Evolutionary conservation across 2,888 invertebrate genomes (phyloP), one percentile per base, ranked within the genome.

Genomic region (Pilophorus perplexus): DNA sequence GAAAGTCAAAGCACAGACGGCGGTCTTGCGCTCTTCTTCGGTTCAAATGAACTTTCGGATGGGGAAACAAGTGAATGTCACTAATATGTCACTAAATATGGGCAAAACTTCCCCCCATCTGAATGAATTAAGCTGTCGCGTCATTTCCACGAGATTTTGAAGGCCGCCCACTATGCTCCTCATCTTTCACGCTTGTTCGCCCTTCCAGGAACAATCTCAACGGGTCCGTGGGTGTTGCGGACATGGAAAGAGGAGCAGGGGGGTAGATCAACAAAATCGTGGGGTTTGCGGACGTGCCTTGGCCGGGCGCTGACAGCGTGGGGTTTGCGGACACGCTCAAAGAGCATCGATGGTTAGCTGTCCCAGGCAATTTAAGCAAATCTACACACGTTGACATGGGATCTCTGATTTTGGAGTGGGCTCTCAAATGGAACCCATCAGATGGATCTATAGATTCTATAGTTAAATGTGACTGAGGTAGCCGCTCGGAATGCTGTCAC

Each of bases 371-470:
- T 54, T 54, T 2, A 37, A 12, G 14, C 28, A 54, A 28, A 2
- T 54, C 1, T 54, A 54, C 54, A 27, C 20, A 46, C 5, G 46
- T 46, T 46, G 46, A 46, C 46, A 46, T 46, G 46, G 46, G 46
- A 20, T 46, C 46, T 33, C 12, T 33, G 33, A 33, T 33, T 33
- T 12, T 6, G 6, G 33, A 12, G 6, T 33, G 33, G 33, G 33
- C 33, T 33, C 33, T 12, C 6, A 12, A 12, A 8, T 33, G 33
- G 33, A 33, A 20, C 12, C 50, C 16, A 14, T 25, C 23, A 14
- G 23, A n/a, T n/a, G n/a, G n/a, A n/a, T n/a, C n/a, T n/a, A n/a
- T n/a, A n/a, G n/a, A n/a, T n/a, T n/a, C n/a, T n/a, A n/a, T 20
- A 8, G 14, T 48, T 18, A 48, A 48, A 33, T 33, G 33, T 33